phyloP scores from a whole-genome alignment of 2,797 vertebrate genomes.

The Apogon talboti region DNA sequence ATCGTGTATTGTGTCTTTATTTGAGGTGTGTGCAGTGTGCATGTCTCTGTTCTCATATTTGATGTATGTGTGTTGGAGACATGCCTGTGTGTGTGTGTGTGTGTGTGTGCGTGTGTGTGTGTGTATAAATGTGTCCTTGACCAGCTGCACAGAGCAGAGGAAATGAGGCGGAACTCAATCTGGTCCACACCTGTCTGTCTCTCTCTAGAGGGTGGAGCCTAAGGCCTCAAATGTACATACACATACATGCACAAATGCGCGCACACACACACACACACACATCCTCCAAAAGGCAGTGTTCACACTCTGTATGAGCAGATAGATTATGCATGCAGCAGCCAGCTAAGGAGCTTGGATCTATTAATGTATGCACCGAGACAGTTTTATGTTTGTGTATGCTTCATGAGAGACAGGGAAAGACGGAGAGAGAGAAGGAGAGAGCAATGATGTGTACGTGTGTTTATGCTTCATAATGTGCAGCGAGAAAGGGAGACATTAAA shows the following conservation, averaged over 20 bases:
- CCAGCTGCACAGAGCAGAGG: slow-evolving; percentile 77
- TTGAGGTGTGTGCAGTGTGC: slow-evolving; percentile 15
- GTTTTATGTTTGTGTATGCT: slow-evolving; percentile 65
- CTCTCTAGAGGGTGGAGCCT: slow-evolving; percentile 73
- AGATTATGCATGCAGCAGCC: slow-evolving; percentile 74
- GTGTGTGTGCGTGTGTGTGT: slow-evolving; percentile 36
- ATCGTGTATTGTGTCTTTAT: slow-evolving; percentile 32
- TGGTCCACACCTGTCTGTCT: slow-evolving; percentile 81
- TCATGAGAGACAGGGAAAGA: slow-evolving; percentile 23
- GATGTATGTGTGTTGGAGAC: slow-evolving; percentile 39
- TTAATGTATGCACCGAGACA: slow-evolving; percentile 65
- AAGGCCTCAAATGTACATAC: slow-evolving; percentile 27
- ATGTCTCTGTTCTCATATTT: slow-evolving; percentile 32
- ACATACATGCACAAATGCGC: slow-evolving; percentile 10
- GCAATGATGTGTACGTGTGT: slow-evolving; percentile 43
- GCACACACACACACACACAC: slow-evolving; percentile 13
- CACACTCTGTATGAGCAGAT: slow-evolving; percentile 53
- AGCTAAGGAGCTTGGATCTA: slow-evolving; percentile 60
- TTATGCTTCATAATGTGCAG: slow-evolving; percentile 31
- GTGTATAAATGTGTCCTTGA: slow-evolving; percentile 67
- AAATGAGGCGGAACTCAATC: slow-evolving; percentile 83
- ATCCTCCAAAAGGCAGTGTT: slow-evolving; percentile 33
- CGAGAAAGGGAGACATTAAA: slow-evolving; percentile 14
- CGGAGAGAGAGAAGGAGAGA: slow-evolving; percentile 12
- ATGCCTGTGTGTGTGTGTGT: slow-evolving; percentile 31